Conservation (phyloP, 1,140 invertebrate genomes). For the Neocloeon triangulifer region DNA sequence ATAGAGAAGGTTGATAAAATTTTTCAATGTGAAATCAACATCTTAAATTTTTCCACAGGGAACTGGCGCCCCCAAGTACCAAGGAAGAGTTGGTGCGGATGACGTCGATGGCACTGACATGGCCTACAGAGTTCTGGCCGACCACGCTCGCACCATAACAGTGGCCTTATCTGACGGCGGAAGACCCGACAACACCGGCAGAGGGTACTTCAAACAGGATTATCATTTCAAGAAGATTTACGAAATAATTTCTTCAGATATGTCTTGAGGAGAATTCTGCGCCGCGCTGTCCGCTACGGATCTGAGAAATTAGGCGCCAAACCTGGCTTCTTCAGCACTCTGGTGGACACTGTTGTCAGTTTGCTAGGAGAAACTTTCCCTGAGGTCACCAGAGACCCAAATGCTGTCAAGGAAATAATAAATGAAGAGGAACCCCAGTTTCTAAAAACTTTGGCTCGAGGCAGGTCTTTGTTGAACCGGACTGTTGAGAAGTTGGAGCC, state of each 20-base stretch:
- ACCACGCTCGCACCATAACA: conserved; percentile 92
- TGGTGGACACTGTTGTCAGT: conserved; percentile 72
- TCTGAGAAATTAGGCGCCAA: conserved; percentile 93
- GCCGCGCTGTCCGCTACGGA: conserved; percentile 80
- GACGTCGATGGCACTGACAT: conserved; percentile 92
- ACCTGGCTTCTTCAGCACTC: conserved; percentile 74
- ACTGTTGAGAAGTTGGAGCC: conserved; percentile 62
- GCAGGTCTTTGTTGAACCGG: conserved; percentile 72
- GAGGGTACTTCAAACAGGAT: too few species aligned
- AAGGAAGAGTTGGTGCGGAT: conserved; percentile 71
- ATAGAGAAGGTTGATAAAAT: conserved; percentile 46
- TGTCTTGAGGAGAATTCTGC: conserved; percentile 71
- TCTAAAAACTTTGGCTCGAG: conserved; percentile 82
- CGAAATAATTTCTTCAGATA: too few species aligned
- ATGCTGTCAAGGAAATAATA: conserved; percentile 77
- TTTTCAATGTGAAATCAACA: conserved; percentile 3
- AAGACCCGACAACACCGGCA: conserved; percentile 84
- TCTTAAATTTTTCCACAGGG: conserved; percentile 17
- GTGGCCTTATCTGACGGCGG: conserved; percentile 94
- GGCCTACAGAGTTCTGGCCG: conserved; percentile 95
- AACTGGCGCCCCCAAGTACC: conserved; percentile 60
- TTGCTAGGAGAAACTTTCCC: conserved; percentile 85
- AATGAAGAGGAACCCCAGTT: conserved; percentile 98
- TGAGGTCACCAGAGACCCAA: conserved; percentile 80
- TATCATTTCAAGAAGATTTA: too few species aligned